Base-by-base conservation (phyloP, 2,113 vertebrate species). In the Xenopus tropicalis region DNA sequence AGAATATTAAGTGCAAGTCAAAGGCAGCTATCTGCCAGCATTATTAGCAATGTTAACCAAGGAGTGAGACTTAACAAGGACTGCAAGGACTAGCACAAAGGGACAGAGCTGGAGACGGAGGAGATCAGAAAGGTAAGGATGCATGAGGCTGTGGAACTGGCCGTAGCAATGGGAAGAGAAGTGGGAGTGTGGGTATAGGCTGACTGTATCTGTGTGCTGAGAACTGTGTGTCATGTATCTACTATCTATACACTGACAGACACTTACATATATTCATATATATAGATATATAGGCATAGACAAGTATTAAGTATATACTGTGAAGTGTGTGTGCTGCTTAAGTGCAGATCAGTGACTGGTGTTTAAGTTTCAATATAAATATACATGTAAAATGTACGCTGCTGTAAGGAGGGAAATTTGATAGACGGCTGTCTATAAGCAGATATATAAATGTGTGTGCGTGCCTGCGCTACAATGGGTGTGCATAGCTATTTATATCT, bases 1-100 rank as follows among this genome's bases (percentile, higher is more conserved):
- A 79, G 85, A 86, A 88, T 87, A 90, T 89, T 87, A 90, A 88
- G 85, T 77, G 86, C 85, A 25, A 83, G 86, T 78, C 83, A 85
- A 79, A 82, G 82, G 81, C 82, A 85, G 83, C 83, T 77, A 66
- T 73, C 85, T 83, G 83, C 83, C 83, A 80, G 65, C 85, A 80
- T 69, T 79, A 83, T 85, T 83, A 86, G 88, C 82, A 14, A 88
- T 72, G 86, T 84, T 83, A 83, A 10, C 80, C 79, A 71, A 81
- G 81, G 82, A 82, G 81, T 85, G 84, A 87, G 76, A 77, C 83
- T 82, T 62, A 56, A 77, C 81, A 0, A 79, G 81, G 78, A 76
- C 83, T 83, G 79, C 74, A 25, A 80, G 71, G 71, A 80, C 68
- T 25, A 78, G 62, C 19, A n/a, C 78, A 62, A 61, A 78, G 69